These are phyloP conservation scores for Scaptomyza pallida DNA, from an alignment of 1,140 invertebrate genomes.

Conservation along the genomic window DNA sequence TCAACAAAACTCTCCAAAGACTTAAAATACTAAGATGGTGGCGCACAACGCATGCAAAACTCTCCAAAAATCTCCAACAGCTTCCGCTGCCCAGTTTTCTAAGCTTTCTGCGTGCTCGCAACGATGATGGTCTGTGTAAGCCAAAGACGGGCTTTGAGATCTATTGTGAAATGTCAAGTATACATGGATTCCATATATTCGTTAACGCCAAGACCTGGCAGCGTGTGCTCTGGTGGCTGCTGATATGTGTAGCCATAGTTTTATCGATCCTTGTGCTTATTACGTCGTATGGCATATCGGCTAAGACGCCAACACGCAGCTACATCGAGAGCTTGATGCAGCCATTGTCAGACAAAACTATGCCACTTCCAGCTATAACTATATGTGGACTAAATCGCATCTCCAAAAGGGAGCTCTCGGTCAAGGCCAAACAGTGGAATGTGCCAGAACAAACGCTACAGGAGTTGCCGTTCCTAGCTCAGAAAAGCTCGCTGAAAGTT, in stretches of 20 bases:
- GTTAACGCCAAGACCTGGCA: constrained; percentile 70
- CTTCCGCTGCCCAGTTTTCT: constrained; percentile 59
- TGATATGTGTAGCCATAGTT: constrained; percentile 82
- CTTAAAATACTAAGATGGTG: constrained; percentile 44
- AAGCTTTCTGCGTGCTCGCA: constrained; percentile 58
- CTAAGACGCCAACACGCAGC: constrained; percentile 79
- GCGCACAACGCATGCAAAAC: neutral
- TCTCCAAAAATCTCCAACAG: constrained; percentile 23
- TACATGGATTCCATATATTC: constrained; percentile 78
- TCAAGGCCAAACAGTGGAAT: constrained; percentile 12
- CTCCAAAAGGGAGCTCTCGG: constrained; percentile 14
- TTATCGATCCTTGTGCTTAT: constrained; percentile 81
- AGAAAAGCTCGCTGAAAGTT: neutral
- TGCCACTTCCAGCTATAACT: constrained; percentile 88
- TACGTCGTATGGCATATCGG: constrained; percentile 82
- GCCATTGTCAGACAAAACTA: constrained; percentile 75
- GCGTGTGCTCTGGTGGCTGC: constrained; percentile 84
- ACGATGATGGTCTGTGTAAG: constrained; percentile 72
- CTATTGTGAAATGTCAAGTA: constrained; percentile 84
- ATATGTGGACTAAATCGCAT: constrained; percentile 85
- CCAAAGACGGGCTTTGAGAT: constrained; percentile 74
- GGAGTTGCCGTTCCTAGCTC: constrained; percentile 13
- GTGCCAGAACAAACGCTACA: constrained; percentile 11
- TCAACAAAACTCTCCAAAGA: constrained; percentile 22
- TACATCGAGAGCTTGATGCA: constrained; percentile 87